Conservation (phyloP, 2,113 vertebrate genomes). For the Gallinago jamesoni region DNA sequence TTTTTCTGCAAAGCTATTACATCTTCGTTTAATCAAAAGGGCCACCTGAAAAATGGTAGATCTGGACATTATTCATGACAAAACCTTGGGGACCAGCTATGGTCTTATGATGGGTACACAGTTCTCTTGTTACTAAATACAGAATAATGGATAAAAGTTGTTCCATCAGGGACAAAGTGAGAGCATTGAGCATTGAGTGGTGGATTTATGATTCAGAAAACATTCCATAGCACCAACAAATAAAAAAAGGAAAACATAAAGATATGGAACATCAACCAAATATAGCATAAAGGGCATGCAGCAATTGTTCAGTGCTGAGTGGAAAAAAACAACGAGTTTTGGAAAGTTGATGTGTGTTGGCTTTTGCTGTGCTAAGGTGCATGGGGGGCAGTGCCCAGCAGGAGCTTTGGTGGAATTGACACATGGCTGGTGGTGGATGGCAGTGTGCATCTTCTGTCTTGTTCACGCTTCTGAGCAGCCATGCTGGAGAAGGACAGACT, state of each 20-base stretch:
- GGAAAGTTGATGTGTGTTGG: neutral
- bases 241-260: neutral
- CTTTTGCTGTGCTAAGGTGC: neutral
- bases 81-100: neutral
- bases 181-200: neutral
- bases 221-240: neutral
- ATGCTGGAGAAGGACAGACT: neutral
- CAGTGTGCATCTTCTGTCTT: neutral
- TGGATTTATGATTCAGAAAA: slow-evolving; percentile 8
- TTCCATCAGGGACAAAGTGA: neutral
- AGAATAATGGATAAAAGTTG: neutral
- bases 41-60: neutral
- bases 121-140: neutral
- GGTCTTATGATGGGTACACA: neutral
- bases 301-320: neutral
- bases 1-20: neutral
- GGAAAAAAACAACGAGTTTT: neutral
- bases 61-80: neutral
- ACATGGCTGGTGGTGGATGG: fast-evolving
- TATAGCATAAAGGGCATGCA: neutral
- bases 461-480: fast-evolving
- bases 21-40: neutral
- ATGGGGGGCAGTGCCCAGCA: neutral
- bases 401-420: neutral
- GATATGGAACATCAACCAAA: neutral